Conservation (phyloP, 2,113 vertebrate species). For the Neotoma lepida region DNA sequence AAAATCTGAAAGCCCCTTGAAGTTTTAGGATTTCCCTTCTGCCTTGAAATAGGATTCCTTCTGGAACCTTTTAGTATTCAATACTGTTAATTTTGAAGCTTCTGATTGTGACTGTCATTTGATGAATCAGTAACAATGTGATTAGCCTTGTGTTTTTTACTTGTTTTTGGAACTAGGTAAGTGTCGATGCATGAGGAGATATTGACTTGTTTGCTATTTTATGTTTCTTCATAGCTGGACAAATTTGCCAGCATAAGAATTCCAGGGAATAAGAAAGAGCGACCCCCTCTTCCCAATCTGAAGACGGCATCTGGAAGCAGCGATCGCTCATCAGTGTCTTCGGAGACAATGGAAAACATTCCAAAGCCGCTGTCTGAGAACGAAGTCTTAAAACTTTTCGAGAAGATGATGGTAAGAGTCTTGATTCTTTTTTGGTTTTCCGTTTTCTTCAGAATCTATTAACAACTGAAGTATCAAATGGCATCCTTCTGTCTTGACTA, state of each 20-base stretch:
- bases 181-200: background rate
- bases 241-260: constrained; percentile 94
- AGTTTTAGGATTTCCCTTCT: background rate
- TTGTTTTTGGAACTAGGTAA: background rate
- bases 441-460: background rate
- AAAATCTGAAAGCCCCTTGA: constrained; percentile 29
- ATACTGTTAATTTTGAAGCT: constrained; percentile 25
- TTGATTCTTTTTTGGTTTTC: constrained; percentile 1
- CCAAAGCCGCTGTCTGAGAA: constrained; percentile 89
- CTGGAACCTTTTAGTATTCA: constrained; percentile 36
- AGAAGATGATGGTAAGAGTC: constrained; percentile 95
- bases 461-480: background rate
- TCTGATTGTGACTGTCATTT: background rate
- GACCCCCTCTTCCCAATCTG: constrained; percentile 84
- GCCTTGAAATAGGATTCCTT: background rate
- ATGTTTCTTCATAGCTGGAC: constrained; percentile 88
- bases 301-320: constrained; percentile 82
- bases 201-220: constrained; percentile 51
- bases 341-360: constrained; percentile 86
- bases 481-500: background rate
- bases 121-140: background rate
- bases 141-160: background rate
- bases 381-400: constrained; percentile 92
- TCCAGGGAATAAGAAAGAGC: constrained; percentile 92
- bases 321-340: constrained; percentile 81